Evolutionary conservation across 2,888 invertebrate species (phyloP), one percentile per base, ranked within the genome.

Genomic region (Sinopyrophorus schimmeli): DNA sequence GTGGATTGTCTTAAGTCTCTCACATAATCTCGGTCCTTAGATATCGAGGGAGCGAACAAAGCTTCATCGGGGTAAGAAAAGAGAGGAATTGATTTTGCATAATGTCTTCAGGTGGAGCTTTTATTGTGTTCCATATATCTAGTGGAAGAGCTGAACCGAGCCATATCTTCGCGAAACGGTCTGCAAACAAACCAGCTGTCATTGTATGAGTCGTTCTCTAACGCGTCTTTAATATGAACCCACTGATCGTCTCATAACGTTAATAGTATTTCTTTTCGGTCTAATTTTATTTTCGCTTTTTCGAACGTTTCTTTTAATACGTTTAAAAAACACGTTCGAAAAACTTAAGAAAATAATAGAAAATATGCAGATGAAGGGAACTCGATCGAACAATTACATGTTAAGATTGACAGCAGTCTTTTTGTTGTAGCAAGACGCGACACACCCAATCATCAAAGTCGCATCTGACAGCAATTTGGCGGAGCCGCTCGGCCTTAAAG

Each of bases 11-110:
- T 61, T 71, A 71, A 71, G 71, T 69, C 70, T 64, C 65, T 65
- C 63, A 67, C 66, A 50, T 50, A 69, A 68, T 70, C 67, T 67
- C 57, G 58, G 57, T 61, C 61, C 59, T 64, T 60, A 61, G 68
- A 66, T 66, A 65, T 64, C 63, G 63, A 58, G 63, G 64, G 61
- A 62, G 61, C 60, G 70, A 70, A 70, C 69, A 70, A 71, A 70
- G 70, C 67, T 57, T 60, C 47, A 52, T 52, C 38, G 48, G 57
- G 47, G 47, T 54, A 57, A 54, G 57, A 58, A 55, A 58, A 54
- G 70, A 70, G 65, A 69, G 67, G 74, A 74, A 75, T 75, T 74
- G 74, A 74, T 74, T 75, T 75, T 75, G 74, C 74, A 75, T 75
- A 75, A 75, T 73, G 74, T 74, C 71, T 72, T 69, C 73, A 73